Percentiles rank a stretch among this genome's conserved stretches.
Conservation (phyloP, 1,140 invertebrate species). For the Pachypsylla venusta region DNA sequence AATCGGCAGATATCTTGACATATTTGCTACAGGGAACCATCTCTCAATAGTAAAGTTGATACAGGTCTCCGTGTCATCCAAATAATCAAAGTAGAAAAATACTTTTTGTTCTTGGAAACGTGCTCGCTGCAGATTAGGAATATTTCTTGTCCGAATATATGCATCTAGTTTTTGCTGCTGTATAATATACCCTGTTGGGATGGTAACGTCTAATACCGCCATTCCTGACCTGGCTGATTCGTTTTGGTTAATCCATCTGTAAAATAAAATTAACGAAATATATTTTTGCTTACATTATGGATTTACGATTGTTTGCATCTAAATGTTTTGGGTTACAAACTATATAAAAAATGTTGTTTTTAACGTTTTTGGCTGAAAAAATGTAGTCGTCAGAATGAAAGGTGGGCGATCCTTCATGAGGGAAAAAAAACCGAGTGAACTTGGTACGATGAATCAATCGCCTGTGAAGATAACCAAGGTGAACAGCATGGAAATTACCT, state of each 20-base stretch:
- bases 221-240: slow-evolving; percentile 76
- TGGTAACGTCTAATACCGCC: slow-evolving; percentile 76
- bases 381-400: no score
- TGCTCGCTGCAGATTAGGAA: slow-evolving; percentile 68
- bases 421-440: no score
- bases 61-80: slow-evolving; percentile 68
- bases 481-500: no score
- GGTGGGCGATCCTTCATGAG: no score
- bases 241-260: slow-evolving; percentile 57
- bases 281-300: no score
- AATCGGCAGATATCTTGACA: slow-evolving; percentile 79
- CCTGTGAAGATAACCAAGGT: no score
- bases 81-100: slow-evolving; percentile 89
- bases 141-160: slow-evolving; percentile 57
- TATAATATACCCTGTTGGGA: slow-evolving; percentile 87
- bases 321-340: no score
- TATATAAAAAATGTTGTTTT: no score
- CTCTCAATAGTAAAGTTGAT: slow-evolving; percentile 83
- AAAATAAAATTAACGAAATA: slow-evolving; percentile 21
- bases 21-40: slow-evolving; percentile 92
- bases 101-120: slow-evolving; percentile 67
- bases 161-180: slow-evolving; percentile 76
- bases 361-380: no score
- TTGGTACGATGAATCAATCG: no score
- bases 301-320: no score